A percentile compares a stretch with the other conserved stretches of the same genome.
Evolutionary conservation across 2,113 vertebrate genomes (phyloP).

Genomic region (Athene noctua): DNA sequence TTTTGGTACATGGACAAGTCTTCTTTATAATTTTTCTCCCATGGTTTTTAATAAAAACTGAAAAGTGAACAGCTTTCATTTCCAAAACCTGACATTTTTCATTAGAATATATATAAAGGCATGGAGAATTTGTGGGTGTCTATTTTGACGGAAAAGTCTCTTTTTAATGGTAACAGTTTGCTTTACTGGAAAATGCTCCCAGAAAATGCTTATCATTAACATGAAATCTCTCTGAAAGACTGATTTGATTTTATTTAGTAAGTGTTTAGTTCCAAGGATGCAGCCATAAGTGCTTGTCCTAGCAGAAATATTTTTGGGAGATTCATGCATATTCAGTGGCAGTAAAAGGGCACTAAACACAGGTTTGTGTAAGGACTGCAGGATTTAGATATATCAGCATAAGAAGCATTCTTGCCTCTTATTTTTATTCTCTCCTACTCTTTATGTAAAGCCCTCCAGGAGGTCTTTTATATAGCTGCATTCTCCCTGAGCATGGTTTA

Average conservation of each 20-base stretch:
- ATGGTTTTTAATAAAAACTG: background rate
- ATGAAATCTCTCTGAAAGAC: background rate
- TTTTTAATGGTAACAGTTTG: background rate
- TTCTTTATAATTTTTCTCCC: background rate
- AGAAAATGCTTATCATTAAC: background rate
- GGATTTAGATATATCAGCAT: background rate
- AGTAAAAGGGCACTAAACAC: background rate
- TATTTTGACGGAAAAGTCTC: background rate
- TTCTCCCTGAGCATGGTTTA: background rate
- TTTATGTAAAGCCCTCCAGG: background rate
- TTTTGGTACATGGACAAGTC: background rate
- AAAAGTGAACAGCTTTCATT: background rate
- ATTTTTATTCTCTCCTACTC: background rate
- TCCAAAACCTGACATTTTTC: background rate
- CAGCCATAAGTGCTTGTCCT: conserved; percentile 33
- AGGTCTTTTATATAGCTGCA: background rate
- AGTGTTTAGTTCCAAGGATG: background rate
- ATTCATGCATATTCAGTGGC: conserved; percentile 28
- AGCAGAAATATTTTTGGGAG: conserved; percentile 44
- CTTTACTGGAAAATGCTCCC: background rate
- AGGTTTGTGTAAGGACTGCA: background rate
- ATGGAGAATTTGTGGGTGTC: background rate
- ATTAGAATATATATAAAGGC: background rate
- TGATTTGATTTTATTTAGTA: background rate
- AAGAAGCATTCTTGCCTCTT: background rate